These are phyloP conservation scores for Melanchra persicariae DNA, from an alignment of 2,888 invertebrate genomes.

Conservation along the genomic window DNA sequence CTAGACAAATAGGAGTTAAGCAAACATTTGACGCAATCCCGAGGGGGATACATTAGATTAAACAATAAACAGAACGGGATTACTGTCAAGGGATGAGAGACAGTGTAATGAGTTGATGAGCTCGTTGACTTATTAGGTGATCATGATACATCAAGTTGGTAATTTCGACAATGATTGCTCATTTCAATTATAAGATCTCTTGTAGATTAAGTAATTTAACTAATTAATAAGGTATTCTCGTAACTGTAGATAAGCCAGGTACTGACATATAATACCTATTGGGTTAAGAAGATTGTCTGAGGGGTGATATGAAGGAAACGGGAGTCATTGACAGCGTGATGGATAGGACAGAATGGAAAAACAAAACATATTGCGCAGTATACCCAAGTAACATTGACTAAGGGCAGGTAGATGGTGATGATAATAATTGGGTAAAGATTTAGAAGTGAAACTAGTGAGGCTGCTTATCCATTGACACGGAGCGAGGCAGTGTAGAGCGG, in stretches of 20 bases:
- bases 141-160: not conserved
- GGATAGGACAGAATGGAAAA: too few relatives aligned
- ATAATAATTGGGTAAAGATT: too few relatives aligned
- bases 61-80: conserved; percentile 34
- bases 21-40: conserved; percentile 38
- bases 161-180: not conserved
- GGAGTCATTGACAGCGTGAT: too few relatives aligned
- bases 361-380: too few relatives aligned
- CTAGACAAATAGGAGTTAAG: conserved; percentile 41
- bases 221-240: not conserved
- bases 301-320: too few relatives aligned
- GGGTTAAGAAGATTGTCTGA: too few relatives aligned
- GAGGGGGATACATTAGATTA: conserved; percentile 21
- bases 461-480: too few relatives aligned
- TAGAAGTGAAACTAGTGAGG: too few relatives aligned
- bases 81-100: conserved; percentile 5
- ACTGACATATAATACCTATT: too few relatives aligned
- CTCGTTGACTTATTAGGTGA: not conserved
- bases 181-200: not conserved
- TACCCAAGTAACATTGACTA: too few relatives aligned
- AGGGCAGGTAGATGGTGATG: too few relatives aligned
- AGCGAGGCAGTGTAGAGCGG: too few relatives aligned
- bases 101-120: not conserved
- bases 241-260: not conserved
- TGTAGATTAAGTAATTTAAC: not conserved